Evolutionary conservation across 1,140 invertebrate genomes (phyloP).

Genomic region (Hermetia illucens): DNA sequence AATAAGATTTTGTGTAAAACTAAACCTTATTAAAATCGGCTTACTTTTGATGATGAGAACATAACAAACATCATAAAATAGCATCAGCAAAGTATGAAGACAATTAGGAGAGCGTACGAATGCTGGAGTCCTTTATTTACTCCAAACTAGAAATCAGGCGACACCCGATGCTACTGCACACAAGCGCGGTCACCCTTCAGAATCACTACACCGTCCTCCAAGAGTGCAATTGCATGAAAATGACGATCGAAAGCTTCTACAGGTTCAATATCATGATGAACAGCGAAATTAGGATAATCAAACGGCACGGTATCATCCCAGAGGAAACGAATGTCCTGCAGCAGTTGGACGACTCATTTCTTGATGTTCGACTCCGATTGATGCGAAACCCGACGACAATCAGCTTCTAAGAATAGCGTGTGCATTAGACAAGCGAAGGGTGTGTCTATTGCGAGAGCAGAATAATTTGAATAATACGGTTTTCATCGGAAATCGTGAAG

Average conservation of each 20-base stretch:
- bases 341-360: conserved; percentile 24
- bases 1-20: no score
- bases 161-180: conserved; percentile 36
- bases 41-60: no score
- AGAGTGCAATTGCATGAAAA: conserved; percentile 35
- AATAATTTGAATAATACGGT: no score
- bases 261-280: conserved; percentile 31
- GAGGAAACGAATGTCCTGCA: conserved; percentile 20
- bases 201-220: conserved; percentile 37
- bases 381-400: conserved; percentile 17
- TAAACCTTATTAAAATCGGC: no score
- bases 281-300: conserved; percentile 17
- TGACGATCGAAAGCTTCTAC: conserved; percentile 32
- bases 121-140: conserved; percentile 19
- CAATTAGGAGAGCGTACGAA: conserved; percentile 14
- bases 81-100: conserved; percentile 20
- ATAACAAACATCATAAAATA: no score
- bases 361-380: conserved; percentile 14
- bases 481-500: no score
- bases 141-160: conserved; percentile 30
- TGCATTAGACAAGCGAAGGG: no score
- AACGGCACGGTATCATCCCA: conserved; percentile 14
- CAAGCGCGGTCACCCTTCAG: conserved; percentile 35
- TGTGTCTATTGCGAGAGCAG: no score
- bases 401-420: conserved; percentile 32